Conservation (phyloP, 1,140 invertebrate genomes). For the Brachionus asplanchnoidis region DNA sequence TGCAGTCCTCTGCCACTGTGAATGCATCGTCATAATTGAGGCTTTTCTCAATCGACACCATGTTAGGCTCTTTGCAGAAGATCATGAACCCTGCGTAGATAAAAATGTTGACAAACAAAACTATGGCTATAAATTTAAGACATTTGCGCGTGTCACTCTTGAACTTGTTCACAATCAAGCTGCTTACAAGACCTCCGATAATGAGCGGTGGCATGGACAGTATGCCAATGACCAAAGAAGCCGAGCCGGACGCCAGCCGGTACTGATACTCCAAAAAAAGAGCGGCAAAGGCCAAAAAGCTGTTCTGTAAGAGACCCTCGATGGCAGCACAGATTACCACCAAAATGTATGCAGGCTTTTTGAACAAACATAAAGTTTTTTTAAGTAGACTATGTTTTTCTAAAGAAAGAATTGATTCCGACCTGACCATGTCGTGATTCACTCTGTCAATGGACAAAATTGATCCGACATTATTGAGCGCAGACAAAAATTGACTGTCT, state of each 20-base stretch:
- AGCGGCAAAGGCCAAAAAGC: slow-evolving; percentile 34
- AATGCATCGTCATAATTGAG: not conserved
- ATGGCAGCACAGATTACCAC: slow-evolving; percentile 8
- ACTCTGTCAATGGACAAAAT: not conserved
- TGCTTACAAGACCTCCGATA: slow-evolving; percentile 12
- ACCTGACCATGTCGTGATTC: not conserved
- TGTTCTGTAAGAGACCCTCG: slow-evolving; percentile 31
- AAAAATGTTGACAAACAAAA: slow-evolving; percentile 33
- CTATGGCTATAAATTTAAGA: not conserved
- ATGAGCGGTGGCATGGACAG: slow-evolving; percentile 28
- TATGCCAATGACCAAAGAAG: slow-evolving; percentile 23
- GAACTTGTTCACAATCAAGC: slow-evolving; percentile 22
- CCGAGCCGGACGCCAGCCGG: slow-evolving; percentile 19
- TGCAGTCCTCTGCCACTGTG: slow-evolving; percentile 2
- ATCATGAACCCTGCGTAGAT: slow-evolving; percentile 36
- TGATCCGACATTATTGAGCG: not conserved
- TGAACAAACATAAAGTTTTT: not conserved
- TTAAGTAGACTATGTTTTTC: not conserved
- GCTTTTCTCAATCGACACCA: not conserved
- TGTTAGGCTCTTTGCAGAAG: slow-evolving; percentile 13
- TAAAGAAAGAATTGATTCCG: not conserved
- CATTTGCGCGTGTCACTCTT: slow-evolving; percentile 14
- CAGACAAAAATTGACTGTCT: not conserved
- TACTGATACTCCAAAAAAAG: slow-evolving; percentile 37
- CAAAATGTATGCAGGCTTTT: slow-evolving; percentile 3